Percentiles rank a stretch among this genome's conserved stretches.
Conservation (phyloP, 2,797 vertebrate genomes). For the Furcifer pardalis region DNA sequence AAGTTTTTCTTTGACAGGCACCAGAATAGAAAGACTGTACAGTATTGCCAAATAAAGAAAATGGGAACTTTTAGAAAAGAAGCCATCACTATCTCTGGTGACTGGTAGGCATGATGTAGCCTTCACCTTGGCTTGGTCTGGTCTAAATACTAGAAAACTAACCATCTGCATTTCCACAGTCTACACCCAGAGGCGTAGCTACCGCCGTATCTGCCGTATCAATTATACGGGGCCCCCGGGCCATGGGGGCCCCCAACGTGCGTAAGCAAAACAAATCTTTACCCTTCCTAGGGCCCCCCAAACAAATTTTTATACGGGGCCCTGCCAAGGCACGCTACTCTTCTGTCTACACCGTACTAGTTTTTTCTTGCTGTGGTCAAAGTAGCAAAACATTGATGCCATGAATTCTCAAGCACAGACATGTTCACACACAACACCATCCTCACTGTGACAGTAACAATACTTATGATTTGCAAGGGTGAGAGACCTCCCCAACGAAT, state of each 20-base stretch:
- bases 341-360: not conserved
- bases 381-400: not conserved
- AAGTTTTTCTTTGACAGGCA: not conserved
- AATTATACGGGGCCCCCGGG: too few species aligned
- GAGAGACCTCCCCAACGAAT: not conserved
- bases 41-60: not conserved
- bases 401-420: not conserved
- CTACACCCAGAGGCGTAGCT: too few species aligned
- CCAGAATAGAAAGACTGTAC: not conserved
- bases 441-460: not conserved
- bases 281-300: too few species aligned
- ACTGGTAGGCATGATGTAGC: not conserved
- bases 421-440: not conserved
- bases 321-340: too few species aligned
- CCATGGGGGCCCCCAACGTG: too few species aligned
- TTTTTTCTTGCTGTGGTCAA: not conserved
- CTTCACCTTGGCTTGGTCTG: not conserved
- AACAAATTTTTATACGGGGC: too few species aligned
- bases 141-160: not conserved
- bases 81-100: not conserved
- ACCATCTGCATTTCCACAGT: not conserved
- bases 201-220: too few species aligned
- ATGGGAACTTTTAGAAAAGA: not conserved
- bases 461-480: not conserved
- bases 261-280: too few species aligned